Evolutionary conservation across 2,888 invertebrate genomes (phyloP).

Genomic region (Altica lythri): DNA sequence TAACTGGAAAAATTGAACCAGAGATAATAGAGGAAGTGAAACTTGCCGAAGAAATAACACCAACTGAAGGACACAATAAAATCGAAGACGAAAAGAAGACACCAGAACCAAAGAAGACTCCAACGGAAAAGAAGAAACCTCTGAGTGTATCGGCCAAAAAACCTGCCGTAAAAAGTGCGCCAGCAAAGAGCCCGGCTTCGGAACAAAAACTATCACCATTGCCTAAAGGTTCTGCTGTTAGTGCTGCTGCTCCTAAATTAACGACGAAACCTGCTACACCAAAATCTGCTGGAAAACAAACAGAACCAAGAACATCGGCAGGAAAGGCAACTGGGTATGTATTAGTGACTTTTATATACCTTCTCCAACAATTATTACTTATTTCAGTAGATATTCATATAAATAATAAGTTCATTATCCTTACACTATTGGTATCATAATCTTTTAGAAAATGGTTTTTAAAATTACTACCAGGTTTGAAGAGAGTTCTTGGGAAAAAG

Average conservation of each 20-base stretch:
- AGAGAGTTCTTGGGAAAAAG: too few relatives aligned
- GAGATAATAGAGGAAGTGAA: not conserved
- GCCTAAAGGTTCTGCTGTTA: not conserved
- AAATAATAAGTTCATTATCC: too few relatives aligned
- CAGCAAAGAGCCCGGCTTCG: conserved; percentile 1
- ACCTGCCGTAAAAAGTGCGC: not conserved
- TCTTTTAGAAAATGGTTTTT: too few relatives aligned
- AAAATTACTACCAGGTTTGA: too few relatives aligned
- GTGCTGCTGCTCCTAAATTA: not conserved
- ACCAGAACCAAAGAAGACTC: conserved; percentile 27
- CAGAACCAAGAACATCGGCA: too few relatives aligned
- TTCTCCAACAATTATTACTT: too few relatives aligned
- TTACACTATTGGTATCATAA: too few relatives aligned
- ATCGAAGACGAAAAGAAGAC: conserved; percentile 37
- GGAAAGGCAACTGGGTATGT: too few relatives aligned
- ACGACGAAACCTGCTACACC: too few relatives aligned
- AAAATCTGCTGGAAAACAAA: too few relatives aligned
- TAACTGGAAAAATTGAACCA: conserved; percentile 6
- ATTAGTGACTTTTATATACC: too few relatives aligned
- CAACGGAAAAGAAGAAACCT: conserved; percentile 15
- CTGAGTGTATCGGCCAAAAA: not conserved
- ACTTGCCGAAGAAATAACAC: conserved; percentile 3
- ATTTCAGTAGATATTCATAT: too few relatives aligned
- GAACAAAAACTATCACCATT: not conserved
- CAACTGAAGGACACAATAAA: conserved; percentile 4